phyloP scores from a whole-genome alignment of 2,113 vertebrate species.

The Archocentrus centrarchus region DNA sequence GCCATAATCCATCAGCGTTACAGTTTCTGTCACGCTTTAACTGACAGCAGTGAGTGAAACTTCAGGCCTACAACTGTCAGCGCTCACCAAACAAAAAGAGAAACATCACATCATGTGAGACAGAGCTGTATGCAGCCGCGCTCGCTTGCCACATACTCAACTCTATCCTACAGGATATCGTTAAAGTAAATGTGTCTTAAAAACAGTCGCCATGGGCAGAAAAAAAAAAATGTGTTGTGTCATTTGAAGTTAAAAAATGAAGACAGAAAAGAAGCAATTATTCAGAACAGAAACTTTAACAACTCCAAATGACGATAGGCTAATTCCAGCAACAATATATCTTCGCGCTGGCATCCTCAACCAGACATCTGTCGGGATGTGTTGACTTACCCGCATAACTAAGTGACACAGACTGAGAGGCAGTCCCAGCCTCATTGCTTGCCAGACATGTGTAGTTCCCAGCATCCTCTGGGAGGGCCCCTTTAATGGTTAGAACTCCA shows the following conservation, averaged over 20 bases:
- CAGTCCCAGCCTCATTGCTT: conserved; percentile 80
- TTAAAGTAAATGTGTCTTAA: neutral
- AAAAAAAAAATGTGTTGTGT: neutral
- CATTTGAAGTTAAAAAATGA: neutral
- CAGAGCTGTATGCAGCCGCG: conserved; percentile 9
- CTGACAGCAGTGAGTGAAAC: conserved; percentile 57
- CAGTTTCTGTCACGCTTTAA: conserved; percentile 41
- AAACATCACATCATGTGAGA: conserved; percentile 25
- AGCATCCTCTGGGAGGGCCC: conserved; percentile 86
- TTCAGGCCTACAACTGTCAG: conserved; percentile 45
- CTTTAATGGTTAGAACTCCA: conserved; percentile 85
- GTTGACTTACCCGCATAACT: conserved; percentile 77
- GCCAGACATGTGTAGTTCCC: conserved; percentile 92
- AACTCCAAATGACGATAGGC: neutral
- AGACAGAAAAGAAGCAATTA: neutral
- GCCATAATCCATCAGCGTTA: conserved; percentile 52
- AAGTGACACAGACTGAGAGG: conserved; percentile 65
- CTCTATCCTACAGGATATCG: neutral
- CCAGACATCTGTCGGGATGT: neutral
- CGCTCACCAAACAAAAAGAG: conserved; percentile 26
- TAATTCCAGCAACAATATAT: neutral
- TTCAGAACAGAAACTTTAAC: conserved; percentile 4
- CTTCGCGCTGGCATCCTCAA: neutral
- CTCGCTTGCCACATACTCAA: neutral
- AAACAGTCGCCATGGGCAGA: neutral